phyloP scores from a whole-genome alignment of 2,113 vertebrate genomes.

The Heptranchias perlo region DNA sequence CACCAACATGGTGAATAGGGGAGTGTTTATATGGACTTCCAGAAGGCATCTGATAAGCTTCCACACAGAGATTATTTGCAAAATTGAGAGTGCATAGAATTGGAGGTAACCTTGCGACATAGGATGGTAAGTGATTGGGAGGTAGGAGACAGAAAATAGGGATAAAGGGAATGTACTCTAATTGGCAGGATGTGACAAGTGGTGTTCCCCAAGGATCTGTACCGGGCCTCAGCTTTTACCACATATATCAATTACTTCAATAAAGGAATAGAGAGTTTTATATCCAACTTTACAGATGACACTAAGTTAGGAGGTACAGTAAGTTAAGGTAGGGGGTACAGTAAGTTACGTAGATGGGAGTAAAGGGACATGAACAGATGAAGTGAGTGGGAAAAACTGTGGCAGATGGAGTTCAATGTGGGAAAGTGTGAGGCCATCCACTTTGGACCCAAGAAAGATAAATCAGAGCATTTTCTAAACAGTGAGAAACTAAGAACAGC shows the following conservation, averaged over 20 bases:
- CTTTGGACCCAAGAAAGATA: not conserved
- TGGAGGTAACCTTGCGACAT: not conserved
- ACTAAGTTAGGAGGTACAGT: not conserved
- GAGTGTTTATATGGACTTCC: too few species aligned
- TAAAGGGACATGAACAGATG: not conserved
- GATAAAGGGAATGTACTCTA: not conserved
- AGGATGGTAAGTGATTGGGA: not conserved
- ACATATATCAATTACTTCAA: not conserved
- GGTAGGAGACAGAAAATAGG: not conserved
- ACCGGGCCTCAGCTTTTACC: not conserved
- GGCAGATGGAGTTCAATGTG: not conserved
- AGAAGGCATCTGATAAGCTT: too few species aligned
- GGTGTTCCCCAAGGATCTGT: not conserved
- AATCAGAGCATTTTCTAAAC: not conserved
- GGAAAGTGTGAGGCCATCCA: not conserved
- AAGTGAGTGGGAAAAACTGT: not conserved
- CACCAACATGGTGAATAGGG: too few species aligned
- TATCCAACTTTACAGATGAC: not conserved
- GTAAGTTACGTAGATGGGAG: not conserved
- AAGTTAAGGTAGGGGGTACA: not conserved
- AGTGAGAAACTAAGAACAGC: not conserved
- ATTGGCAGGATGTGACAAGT: not conserved
- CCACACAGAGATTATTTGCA: too few species aligned
- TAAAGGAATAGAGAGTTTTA: not conserved
- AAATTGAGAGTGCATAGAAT: too few species aligned